Base-by-base conservation (phyloP, 2,888 invertebrate species). In the Idaea biselata region DNA sequence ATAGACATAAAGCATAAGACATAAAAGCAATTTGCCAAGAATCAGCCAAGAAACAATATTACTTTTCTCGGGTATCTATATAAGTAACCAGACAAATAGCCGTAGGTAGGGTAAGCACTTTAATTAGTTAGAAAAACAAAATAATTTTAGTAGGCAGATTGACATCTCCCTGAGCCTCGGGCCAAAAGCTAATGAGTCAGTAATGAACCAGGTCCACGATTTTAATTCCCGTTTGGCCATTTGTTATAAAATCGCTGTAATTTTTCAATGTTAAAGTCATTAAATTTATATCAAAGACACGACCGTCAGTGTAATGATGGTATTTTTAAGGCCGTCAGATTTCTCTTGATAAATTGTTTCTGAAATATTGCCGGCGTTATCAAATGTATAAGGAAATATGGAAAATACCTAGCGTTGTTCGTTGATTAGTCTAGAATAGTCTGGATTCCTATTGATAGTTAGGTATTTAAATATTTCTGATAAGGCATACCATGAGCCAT, bases 51-150 rank as follows among this genome's bases (percentile, higher is more conserved):
- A 44, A 44, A 44, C 6, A 44, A 11, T 25, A 25, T 25, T 11
- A 44, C 14, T 44, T 44, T 7, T 11, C 44, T 44, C 44, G 7
- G 44, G 14, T 44, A 44, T 44, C 44, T 44, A n/a, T n/a, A n/a
- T n/a, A 44, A 44, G 14, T 44, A 44, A 44, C 14, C 44, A 44
- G 11, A 44, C 6, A 33, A 44, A 44, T 8, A 44, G 44, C 44
- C 44, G 44, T 44, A 44, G 44, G 44, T 44, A 7, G 14, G 14
- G 44, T 44, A 25, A 25, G 25, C 5, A 44, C 44, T 56, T 81
- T 85, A 86, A 88, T 90, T 87, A 87, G 84, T 87, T 87, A 73
- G 76, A 83, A 25, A 83, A 89, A 88, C 84, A 85, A 86, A 84
- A 81, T 78, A 78, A 77, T 81, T 80, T 79, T 74, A 64, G 65